Percentiles rank a stretch among this genome's conserved stretches.
phyloP scores from a whole-genome alignment of 2,113 vertebrate species.

The Dendropsophus ebraccatus region DNA sequence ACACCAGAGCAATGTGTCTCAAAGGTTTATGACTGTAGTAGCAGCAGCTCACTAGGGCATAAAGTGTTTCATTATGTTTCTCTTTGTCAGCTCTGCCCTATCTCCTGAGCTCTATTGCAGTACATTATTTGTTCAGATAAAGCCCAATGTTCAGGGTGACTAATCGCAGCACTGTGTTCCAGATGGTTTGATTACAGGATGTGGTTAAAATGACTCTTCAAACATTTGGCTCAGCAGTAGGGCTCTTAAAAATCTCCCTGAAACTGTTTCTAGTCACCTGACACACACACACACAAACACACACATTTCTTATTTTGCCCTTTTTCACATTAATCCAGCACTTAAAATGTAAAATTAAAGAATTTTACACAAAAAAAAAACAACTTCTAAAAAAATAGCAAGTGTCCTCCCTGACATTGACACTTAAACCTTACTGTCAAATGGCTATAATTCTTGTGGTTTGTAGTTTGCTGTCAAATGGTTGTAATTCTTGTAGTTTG shows the following conservation, averaged over 20 bases:
- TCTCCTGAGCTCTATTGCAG: slow-evolving; percentile 66
- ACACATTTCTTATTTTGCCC: no score
- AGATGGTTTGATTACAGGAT: slow-evolving; percentile 79
- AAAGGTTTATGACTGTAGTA: slow-evolving; percentile 64
- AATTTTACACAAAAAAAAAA: no score
- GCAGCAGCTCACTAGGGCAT: slow-evolving; percentile 63
- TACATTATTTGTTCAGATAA: slow-evolving; percentile 72
- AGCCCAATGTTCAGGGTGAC: slow-evolving; percentile 73
- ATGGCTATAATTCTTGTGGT: not conserved
- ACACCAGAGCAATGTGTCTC: slow-evolving; percentile 62
- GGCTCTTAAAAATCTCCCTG: slow-evolving; percentile 51
- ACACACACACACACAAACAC: no score
- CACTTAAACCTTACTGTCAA: not conserved
- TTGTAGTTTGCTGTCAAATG: not conserved
- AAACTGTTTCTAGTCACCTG: slow-evolving; percentile 65
- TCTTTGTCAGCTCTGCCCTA: slow-evolving; percentile 67
- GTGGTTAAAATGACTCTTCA: slow-evolving; percentile 74
- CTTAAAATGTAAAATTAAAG: not conserved
- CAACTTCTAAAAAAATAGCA: no score
- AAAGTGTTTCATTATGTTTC: slow-evolving; percentile 69
- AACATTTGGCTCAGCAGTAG: slow-evolving; percentile 64
- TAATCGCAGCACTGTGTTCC: slow-evolving; percentile 74
- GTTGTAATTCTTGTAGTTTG: not conserved
- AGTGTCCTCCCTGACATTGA: no score
- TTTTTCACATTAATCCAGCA: not conserved